Conservation (phyloP, 2,113 vertebrate genomes). For the Aythya baeri region DNA sequence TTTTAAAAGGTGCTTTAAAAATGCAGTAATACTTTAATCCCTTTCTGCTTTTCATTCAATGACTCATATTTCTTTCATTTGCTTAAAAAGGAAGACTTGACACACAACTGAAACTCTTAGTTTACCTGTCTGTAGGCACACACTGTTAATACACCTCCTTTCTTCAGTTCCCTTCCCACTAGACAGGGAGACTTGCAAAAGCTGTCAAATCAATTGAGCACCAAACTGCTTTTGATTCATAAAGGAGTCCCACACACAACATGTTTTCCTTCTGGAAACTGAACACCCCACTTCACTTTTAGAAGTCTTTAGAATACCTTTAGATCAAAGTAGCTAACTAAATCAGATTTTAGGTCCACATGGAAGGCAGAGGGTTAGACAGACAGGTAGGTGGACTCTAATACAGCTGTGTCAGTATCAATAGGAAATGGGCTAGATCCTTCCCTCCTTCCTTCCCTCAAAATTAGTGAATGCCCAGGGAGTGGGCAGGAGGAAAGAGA, state of each 20-base stretch:
- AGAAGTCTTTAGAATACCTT: not conserved
- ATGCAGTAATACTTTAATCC: not conserved
- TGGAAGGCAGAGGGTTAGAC: not conserved
- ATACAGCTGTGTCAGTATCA: accelerated
- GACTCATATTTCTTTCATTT: not conserved
- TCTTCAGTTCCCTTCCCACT: not conserved
- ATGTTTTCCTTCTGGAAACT: accelerated
- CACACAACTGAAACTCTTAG: not conserved
- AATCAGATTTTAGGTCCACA: not conserved
- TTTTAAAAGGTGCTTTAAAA: not conserved
- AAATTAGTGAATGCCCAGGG: not conserved
- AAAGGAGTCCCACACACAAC: accelerated
- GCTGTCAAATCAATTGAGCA: not conserved
- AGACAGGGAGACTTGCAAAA: not conserved
- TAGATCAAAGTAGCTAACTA: not conserved
- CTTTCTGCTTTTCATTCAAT: not conserved
- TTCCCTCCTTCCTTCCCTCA: not conserved
- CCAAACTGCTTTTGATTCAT: not conserved
- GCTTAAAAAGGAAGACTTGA: not conserved
- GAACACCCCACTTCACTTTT: not conserved
- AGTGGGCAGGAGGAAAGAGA: not conserved
- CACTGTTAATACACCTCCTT: accelerated
- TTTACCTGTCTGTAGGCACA: not conserved
- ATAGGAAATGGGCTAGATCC: not conserved
- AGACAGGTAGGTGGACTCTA: not conserved